Evolutionary conservation across 1,140 invertebrate species (phyloP).

Genomic region (Homalodisca vitripennis): DNA sequence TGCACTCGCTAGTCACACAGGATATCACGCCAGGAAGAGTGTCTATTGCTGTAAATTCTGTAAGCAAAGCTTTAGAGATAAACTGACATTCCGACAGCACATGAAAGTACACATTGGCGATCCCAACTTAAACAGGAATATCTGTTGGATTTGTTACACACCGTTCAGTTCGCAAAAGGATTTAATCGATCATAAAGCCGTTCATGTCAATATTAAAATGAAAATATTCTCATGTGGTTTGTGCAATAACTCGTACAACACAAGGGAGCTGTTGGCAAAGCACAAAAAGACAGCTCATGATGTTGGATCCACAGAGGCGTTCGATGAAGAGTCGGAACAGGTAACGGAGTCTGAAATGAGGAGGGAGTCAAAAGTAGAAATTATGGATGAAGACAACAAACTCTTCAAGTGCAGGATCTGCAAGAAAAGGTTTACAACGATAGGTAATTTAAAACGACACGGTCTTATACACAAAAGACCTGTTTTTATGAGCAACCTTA

Average conservation of each 20-base stretch:
- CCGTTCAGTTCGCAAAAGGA: conserved; percentile 58
- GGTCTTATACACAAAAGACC: not conserved
- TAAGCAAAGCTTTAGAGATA: conserved; percentile 56
- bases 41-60: conserved; percentile 55
- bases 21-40: conserved; percentile 52
- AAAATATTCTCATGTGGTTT: conserved; percentile 62
- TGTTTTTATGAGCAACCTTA: not conserved
- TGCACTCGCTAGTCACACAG: conserved; percentile 53
- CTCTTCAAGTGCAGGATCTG: conserved; percentile 58
- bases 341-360: not conserved
- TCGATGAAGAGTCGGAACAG: not conserved
- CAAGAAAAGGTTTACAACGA: conserved; percentile 55
- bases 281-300: not conserved
- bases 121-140: conserved; percentile 50
- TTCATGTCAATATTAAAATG: conserved; percentile 63
- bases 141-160: conserved; percentile 61
- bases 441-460: conserved; percentile 44
- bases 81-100: conserved; percentile 54
- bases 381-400: conserved; percentile 15
- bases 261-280: conserved; percentile 35
- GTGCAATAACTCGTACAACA: conserved; percentile 60
- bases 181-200: conserved; percentile 61
- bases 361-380: not conserved
- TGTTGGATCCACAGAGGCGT: not conserved
- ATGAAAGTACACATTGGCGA: conserved; percentile 54